Evolutionary conservation across 2,113 vertebrate genomes (phyloP).

Genomic region (Psittacula cyanocephala): DNA sequence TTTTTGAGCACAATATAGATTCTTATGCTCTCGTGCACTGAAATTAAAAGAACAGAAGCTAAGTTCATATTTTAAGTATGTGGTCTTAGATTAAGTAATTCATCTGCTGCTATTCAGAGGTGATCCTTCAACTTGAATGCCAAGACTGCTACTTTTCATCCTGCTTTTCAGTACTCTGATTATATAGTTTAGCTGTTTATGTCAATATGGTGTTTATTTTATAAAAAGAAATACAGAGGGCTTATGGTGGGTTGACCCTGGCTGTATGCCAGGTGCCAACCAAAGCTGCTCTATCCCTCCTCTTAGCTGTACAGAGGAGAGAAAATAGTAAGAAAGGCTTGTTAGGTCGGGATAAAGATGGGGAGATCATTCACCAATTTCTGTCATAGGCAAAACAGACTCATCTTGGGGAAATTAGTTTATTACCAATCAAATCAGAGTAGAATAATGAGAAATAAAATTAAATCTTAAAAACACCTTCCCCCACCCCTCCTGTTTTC

Average conservation of each 20-base stretch:
- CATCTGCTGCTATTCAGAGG: not conserved
- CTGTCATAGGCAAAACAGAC: not conserved
- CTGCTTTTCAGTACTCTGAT: not conserved
- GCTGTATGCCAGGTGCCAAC: not conserved
- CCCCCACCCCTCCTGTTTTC: not conserved
- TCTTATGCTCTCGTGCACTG: not conserved
- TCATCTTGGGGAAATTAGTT: not conserved
- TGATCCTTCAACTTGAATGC: not conserved
- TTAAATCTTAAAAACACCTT: not conserved
- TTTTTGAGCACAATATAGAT: not conserved
- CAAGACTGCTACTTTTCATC: not conserved
- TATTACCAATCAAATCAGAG: not conserved
- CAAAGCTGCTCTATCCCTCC: not conserved
- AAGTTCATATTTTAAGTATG: not conserved
- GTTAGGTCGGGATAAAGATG: not conserved
- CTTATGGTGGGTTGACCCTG: not conserved
- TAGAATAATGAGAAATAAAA: not conserved
- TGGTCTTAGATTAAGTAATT: not conserved
- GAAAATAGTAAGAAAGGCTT: not conserved
- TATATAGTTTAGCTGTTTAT: not conserved
- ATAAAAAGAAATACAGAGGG: not conserved
- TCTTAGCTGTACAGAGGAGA: not conserved
- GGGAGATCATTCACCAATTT: not conserved
- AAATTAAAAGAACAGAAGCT: not conserved
- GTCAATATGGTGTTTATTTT: not conserved